Conservation (phyloP, 2,797 vertebrate species). For the Silurus lanzhouensis region DNA sequence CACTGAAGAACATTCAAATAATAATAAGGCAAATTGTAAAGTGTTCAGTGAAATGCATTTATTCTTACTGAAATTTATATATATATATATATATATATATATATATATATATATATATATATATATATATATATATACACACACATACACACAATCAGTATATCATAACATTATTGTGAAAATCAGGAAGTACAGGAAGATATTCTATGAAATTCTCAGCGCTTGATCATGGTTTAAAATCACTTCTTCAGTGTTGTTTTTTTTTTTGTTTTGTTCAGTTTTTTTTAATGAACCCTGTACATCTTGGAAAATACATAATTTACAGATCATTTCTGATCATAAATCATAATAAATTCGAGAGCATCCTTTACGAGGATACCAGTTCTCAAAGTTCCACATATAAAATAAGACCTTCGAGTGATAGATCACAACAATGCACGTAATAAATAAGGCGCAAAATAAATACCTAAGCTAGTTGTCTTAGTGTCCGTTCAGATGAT, state of each 20-base stretch:
- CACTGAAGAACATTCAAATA: not conserved
- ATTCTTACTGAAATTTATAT: too few species aligned
- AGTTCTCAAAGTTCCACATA: slow-evolving; percentile 42
- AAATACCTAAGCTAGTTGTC: slow-evolving; percentile 53
- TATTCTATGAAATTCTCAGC: slow-evolving; percentile 43
- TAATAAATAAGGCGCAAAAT: slow-evolving; percentile 64
- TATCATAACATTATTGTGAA: slow-evolving; percentile 46
- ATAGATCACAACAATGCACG: slow-evolving; percentile 52
- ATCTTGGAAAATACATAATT: slow-evolving; percentile 43
- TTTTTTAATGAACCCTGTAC: slow-evolving; percentile 55
- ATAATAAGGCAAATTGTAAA: too few species aligned
- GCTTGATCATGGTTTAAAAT: slow-evolving; percentile 49
- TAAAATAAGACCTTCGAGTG: slow-evolving; percentile 50
- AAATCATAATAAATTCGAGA: slow-evolving; percentile 22
- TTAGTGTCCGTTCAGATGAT: slow-evolving; percentile 31
- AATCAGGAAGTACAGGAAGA: slow-evolving; percentile 46
- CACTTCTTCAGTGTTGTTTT: slow-evolving; percentile 51
- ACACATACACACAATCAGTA: slow-evolving; percentile 41
- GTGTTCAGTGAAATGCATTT: too few species aligned
- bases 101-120: slow-evolving; percentile 2
- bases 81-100: not conserved
- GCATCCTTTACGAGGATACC: slow-evolving; percentile 29
- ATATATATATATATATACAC: not conserved
- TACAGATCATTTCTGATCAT: not conserved
- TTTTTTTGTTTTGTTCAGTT: slow-evolving; percentile 39